Conservation (phyloP, 2,888 invertebrate genomes). For the Tortricodes alternella region DNA sequence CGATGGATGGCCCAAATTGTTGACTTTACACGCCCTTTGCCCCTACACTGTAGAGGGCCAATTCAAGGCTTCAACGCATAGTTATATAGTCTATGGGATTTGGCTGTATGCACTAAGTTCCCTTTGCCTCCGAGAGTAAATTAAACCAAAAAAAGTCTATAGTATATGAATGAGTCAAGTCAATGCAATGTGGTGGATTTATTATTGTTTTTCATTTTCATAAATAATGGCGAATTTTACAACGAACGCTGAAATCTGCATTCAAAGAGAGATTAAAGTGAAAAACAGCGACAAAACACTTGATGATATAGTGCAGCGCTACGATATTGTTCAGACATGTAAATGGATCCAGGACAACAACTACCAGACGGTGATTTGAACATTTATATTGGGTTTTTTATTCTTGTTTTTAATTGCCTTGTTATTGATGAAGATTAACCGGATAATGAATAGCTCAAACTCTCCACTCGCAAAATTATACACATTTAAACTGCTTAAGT, state of each 20-base stretch:
- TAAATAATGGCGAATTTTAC: conserved; percentile 74
- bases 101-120: no score
- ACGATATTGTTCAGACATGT: conserved; percentile 84
- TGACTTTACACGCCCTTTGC: no score
- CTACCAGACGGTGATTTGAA: conserved; percentile 84
- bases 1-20: no score
- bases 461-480: no score
- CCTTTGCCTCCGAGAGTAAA: no score
- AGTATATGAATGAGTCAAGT: background rate
- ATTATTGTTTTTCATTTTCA: conserved; percentile 13
- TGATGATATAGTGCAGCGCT: conserved; percentile 69
- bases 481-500: no score
- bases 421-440: no score
- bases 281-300: conserved; percentile 38
- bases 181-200: conserved; percentile 3
- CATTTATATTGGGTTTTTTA: conserved; percentile 6
- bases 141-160: background rate
- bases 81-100: no score
- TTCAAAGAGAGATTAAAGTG: conserved; percentile 72
- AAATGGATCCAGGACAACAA: conserved; percentile 87
- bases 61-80: no score
- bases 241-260: conserved; percentile 77
- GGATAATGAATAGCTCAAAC: no score
- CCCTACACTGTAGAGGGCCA: no score
- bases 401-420: no score